Evolutionary conservation across 2,797 vertebrate species (phyloP).

Genomic region (Toxotes lorentzi): DNA sequence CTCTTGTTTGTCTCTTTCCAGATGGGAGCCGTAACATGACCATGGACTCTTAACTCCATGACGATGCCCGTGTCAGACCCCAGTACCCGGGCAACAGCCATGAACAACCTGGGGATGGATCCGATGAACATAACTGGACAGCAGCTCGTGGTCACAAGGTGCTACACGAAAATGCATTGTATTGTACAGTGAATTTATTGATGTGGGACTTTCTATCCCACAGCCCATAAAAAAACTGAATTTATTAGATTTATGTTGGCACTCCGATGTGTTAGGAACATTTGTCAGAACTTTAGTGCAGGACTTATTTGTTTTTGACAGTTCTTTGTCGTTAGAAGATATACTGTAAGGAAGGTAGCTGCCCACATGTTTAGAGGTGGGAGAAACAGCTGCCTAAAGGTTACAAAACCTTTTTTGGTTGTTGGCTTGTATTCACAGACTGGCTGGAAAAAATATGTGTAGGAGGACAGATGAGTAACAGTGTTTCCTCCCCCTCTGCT

Average conservation of each 20-base stretch:
- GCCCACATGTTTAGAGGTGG: conserved; percentile 32
- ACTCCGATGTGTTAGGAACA: neutral
- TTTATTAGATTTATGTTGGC: conserved; percentile 16
- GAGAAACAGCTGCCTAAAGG: conserved; percentile 20
- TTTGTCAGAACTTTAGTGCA: neutral
- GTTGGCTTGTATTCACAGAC: conserved; percentile 52
- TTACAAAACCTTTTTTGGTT: conserved; percentile 35
- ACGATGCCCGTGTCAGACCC: conserved; percentile 89
- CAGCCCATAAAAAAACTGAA: conserved; percentile 26
- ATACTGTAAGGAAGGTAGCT: conserved; percentile 16
- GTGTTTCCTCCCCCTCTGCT: conserved; percentile 59
- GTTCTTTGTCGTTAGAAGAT: neutral
- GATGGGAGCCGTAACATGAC: conserved; percentile 84
- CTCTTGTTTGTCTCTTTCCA: conserved; percentile 67
- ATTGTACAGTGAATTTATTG: conserved; percentile 28
- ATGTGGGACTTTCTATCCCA: conserved; percentile 26
- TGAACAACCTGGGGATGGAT: conserved; percentile 90
- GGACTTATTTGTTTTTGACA: conserved; percentile 3
- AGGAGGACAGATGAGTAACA: conserved; percentile 74
- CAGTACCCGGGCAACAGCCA: conserved; percentile 87
- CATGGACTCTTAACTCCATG: conserved; percentile 84
- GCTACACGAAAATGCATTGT: conserved; percentile 10
- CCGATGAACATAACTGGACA: conserved; percentile 88
- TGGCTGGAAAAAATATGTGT: conserved; percentile 39
- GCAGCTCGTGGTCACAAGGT: conserved; percentile 76